Base-by-base conservation (phyloP, 37 sponge, comb jelly and placozoan species). In the Ephydatia muelleri region DNA sequence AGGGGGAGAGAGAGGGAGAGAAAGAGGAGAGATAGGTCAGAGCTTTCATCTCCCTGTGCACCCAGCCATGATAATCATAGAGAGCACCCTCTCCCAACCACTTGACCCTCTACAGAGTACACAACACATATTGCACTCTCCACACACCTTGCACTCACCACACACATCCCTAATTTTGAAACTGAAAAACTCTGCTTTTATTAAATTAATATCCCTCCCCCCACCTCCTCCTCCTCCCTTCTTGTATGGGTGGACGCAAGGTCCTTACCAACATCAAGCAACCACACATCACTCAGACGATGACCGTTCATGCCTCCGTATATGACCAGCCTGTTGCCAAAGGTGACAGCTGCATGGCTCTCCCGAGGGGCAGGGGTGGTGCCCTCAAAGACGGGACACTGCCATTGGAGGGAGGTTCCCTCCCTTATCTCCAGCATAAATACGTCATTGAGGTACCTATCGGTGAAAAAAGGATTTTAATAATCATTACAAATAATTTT, bases 221-320 rank as follows among this genome's bases (percentile, higher is more conserved):
- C 21, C 80, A 80, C 39, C 13, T 26, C n/a, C 27, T 64, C 57
- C 73, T 38, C 9, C 39, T 11, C 21, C 21, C 80, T n/a, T n/a
- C n/a, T n/a, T 25, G 19, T 75, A 37, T 23, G 16, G 14, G 29
- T 65, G 21, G 22, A 23, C 67, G 22, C 67, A 65, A n/a, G n/a
- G n/a, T 31, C 75, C 91, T 83, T 68, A 87, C 87, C 91, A 48
- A 89, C 71, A 64, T 96, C 95, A 70, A 98, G 88, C 21, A 89
- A 89, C 92, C 94, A 96, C 11, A 92, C 30, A 71, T 98, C 99
- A 1, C 92, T 88, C 66, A 96, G 85, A 5, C 99, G 80, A 43
- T 77, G 81, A 0, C 95, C 99, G 74, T 92, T 94, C 99, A 98
- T 98, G 1, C 99, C 99, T 13, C 99, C 99, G 79, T 91, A 96